Evolutionary conservation across 2,113 vertebrate genomes (phyloP).

Genomic region (Sander vitreus): DNA sequence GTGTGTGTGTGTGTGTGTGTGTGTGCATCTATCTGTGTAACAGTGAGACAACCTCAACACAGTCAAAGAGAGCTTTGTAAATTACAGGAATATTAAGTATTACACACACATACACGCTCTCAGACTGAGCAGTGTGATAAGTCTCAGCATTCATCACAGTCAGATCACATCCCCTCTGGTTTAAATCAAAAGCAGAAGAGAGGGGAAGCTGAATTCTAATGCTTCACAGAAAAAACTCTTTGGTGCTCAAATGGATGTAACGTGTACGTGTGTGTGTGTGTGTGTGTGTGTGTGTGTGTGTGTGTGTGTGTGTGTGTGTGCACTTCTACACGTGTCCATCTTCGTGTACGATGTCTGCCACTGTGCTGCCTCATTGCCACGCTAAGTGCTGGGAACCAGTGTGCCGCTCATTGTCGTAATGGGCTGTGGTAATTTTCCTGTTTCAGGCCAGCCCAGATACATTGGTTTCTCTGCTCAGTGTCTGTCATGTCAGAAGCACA

Average conservation of each 20-base stretch:
- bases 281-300: conserved; percentile 6
- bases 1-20: conserved; percentile 1
- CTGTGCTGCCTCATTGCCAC: conserved; percentile 65
- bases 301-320: neutral
- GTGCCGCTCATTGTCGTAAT: conserved; percentile 55
- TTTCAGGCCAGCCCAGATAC: conserved; percentile 40
- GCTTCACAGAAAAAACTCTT: conserved; percentile 41
- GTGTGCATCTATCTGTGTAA: conserved; percentile 1
- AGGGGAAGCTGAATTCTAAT: conserved; percentile 55
- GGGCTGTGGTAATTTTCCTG: conserved; percentile 66
- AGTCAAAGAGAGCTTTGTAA: conserved; percentile 48
- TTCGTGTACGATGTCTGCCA: conserved; percentile 15
- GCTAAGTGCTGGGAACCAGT: conserved; percentile 62
- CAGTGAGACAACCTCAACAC: conserved; percentile 17
- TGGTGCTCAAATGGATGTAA: conserved; percentile 33
- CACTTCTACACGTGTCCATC: conserved; percentile 37
- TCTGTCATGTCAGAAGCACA: conserved; percentile 44
- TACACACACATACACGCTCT: conserved; percentile 20
- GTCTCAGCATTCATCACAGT: conserved; percentile 52
- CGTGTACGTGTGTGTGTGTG: neutral
- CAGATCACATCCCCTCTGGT: conserved; percentile 52
- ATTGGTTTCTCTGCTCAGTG: conserved; percentile 32
- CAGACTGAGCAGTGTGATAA: conserved; percentile 36
- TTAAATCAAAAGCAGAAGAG: conserved; percentile 58
- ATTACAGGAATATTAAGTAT: conserved; percentile 54